These are phyloP conservation scores for Drosophila anomalata DNA, from an alignment of 2,888 invertebrate species.

Conservation along the genomic window DNA sequence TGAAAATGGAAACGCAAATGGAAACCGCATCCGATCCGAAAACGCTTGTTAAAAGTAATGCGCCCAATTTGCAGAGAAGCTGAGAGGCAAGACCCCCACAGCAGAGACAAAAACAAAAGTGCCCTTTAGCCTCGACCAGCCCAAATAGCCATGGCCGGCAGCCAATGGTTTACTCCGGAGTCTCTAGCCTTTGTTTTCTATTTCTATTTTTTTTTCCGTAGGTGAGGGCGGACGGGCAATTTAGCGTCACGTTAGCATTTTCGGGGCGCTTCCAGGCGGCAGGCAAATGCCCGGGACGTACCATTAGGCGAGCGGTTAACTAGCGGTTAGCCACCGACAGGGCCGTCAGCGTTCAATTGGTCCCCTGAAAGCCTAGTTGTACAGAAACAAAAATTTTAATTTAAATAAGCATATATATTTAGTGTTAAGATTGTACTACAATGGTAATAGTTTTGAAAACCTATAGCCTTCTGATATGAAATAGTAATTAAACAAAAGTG, in stretches of 20 bases:
- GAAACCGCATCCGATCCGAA: constrained; percentile 51
- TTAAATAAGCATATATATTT: background rate
- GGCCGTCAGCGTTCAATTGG: constrained; percentile 76
- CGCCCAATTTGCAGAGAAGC: constrained; percentile 61
- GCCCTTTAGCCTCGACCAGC: constrained; percentile 71
- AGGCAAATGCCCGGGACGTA: constrained; percentile 65
- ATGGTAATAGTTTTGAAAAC: background rate
- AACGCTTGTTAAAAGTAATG: constrained; percentile 74
- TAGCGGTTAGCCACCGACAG: constrained; percentile 64
- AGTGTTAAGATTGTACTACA: background rate
- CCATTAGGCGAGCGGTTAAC: constrained; percentile 70
- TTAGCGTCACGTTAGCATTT: constrained; percentile 79
- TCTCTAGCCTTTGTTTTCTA: constrained; percentile 5
- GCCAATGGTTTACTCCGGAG: constrained; percentile 26
- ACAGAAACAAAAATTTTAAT: constrained; percentile 3
- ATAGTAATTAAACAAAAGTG: too few species aligned
- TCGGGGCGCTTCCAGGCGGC: constrained; percentile 68
- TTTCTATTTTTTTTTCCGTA: constrained; percentile 6
- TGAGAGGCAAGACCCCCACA: constrained; percentile 12
- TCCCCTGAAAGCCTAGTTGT: constrained; percentile 52
- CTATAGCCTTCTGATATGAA: background rate
- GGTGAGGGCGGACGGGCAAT: constrained; percentile 55
- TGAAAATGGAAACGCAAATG: constrained; percentile 63
- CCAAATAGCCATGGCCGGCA: constrained; percentile 52
- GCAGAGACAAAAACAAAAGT: constrained; percentile 63